Evolutionary conservation across 2,888 invertebrate species (phyloP).

Genomic region (Fissipunctia ypsillon): DNA sequence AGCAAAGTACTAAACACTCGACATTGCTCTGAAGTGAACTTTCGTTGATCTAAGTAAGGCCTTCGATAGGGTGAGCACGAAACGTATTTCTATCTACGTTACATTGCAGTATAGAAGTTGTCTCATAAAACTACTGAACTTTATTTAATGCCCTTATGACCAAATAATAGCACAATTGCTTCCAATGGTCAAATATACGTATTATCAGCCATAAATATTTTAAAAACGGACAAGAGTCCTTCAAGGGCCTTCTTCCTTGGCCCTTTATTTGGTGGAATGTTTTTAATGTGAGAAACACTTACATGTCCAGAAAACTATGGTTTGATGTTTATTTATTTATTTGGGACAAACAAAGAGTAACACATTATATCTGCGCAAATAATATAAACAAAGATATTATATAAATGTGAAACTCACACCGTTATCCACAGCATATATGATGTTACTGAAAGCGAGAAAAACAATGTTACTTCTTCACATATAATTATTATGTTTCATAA

Average conservation of each 20-base stretch:
- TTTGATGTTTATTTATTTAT: too few relatives aligned
- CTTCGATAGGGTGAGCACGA: background rate
- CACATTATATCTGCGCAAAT: too few relatives aligned
- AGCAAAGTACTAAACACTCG: background rate
- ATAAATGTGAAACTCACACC: too few relatives aligned
- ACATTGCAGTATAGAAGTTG: background rate
- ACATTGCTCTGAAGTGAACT: background rate
- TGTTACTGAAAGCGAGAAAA: background rate
- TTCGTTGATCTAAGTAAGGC: background rate
- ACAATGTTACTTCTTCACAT: background rate
- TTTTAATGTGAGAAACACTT: background rate
- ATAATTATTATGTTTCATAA: background rate
- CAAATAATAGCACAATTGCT: background rate
- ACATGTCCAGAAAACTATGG: background rate
- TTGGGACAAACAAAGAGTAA: too few relatives aligned
- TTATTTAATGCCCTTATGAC: background rate
- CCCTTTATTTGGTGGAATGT: background rate
- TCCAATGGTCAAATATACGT: background rate
- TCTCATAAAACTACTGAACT: background rate
- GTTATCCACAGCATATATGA: too few relatives aligned
- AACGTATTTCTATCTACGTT: too few relatives aligned
- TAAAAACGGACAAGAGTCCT: background rate
- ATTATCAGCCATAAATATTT: too few relatives aligned
- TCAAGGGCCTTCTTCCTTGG: background rate
- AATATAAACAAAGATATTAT: too few relatives aligned